phyloP scores from a whole-genome alignment of 2,888 invertebrate genomes.

The Idaea dimidiata region DNA sequence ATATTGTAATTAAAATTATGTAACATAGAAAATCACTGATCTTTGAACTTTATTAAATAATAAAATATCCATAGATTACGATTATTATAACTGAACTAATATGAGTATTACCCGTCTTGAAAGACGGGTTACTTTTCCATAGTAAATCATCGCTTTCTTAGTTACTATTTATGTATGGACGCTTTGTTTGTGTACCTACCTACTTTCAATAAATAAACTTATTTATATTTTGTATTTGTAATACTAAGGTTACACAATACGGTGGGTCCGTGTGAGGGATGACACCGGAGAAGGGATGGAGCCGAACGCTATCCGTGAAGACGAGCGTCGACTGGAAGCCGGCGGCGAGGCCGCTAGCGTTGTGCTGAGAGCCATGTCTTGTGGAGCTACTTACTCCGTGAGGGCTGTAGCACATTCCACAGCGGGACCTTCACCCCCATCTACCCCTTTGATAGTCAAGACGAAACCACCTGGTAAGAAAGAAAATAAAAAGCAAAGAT shows the following conservation, averaged over 20 bases:
- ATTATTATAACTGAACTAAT: no score
- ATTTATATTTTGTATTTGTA: no score
- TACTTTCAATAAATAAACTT: no score
- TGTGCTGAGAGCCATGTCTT: conserved; percentile 59
- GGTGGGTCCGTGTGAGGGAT: conserved; percentile 69
- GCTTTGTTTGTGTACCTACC: no score
- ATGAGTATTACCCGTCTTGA: no score
- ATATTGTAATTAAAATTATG: no score
- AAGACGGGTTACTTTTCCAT: no score
- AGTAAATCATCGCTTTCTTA: no score
- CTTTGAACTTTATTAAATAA: no score
- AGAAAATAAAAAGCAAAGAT: not conserved
- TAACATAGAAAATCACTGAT: no score
- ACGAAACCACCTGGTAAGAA: conserved; percentile 72
- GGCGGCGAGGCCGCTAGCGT: conserved; percentile 65
- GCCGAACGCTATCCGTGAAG: conserved; percentile 51
- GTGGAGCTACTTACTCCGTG: conserved; percentile 70
- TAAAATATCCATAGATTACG: no score
- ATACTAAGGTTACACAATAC: conserved; percentile 61
- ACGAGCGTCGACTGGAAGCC: conserved; percentile 62
- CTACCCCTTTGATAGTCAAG: conserved; percentile 60
- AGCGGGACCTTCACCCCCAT: conserved; percentile 65
- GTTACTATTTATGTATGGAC: no score
- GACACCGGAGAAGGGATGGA: conserved; percentile 60
- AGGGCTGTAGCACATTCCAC: conserved; percentile 66